These are phyloP conservation scores for Dreissena rostriformis DNA, from an alignment of 1,140 invertebrate genomes.

Conservation along the genomic window DNA sequence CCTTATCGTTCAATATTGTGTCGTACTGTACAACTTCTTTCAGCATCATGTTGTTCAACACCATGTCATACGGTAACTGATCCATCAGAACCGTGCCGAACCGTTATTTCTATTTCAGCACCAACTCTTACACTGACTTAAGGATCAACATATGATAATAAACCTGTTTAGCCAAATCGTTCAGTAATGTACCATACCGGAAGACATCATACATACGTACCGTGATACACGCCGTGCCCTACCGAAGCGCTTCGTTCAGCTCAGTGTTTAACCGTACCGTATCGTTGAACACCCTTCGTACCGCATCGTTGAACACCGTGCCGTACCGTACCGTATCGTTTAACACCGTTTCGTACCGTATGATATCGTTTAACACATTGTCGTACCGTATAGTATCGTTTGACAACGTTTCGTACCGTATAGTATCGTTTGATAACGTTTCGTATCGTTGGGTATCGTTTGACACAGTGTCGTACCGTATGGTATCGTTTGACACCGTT, in stretches of 20 bases:
- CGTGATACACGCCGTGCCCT: conserved; percentile 57
- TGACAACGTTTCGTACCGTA: conserved; percentile 63
- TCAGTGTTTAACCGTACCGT: conserved; percentile 60
- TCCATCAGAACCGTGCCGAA: conserved; percentile 62
- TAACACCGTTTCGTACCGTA: conserved; percentile 66
- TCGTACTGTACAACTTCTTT: conserved; percentile 56
- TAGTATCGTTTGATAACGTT: too few species aligned
- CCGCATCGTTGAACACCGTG: conserved; percentile 51
- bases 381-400: conserved; percentile 63
- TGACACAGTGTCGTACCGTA: too few species aligned
- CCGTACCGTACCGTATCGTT: conserved; percentile 53
- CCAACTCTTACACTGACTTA: too few species aligned
- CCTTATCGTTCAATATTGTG: conserved; percentile 59
- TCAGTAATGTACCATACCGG: too few species aligned
- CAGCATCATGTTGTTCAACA: too few species aligned
- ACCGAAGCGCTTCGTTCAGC: conserved; percentile 40
- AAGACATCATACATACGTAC: too few species aligned
- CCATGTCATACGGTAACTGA: conserved; percentile 16
- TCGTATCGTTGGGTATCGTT: too few species aligned
- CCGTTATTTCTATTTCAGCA: too few species aligned
- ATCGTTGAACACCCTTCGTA: conserved; percentile 37
- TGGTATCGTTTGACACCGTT: too few species aligned
- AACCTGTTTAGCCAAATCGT: too few species aligned
- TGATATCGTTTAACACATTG: conserved; percentile 64
- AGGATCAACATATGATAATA: too few species aligned